Evolutionary conservation across 2,113 vertebrate genomes (phyloP).

Genomic region (Lethenteron reissneri): DNA sequence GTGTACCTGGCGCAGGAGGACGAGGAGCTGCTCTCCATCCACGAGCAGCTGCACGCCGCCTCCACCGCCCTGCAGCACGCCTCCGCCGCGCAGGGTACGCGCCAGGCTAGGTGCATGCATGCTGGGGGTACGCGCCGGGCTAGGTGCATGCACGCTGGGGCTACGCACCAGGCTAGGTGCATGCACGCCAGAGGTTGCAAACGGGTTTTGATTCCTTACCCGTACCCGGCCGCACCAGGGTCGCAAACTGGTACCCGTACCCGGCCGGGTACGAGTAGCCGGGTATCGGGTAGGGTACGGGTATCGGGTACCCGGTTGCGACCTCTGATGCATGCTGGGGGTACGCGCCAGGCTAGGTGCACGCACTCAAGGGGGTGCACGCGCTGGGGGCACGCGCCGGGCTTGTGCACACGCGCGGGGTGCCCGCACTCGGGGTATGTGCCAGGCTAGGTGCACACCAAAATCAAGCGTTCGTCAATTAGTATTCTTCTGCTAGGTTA

Average conservation of each 20-base stretch:
- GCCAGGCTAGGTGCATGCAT: rapidly evolving
- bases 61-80: slow-evolving; percentile 60
- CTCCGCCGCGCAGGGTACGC: slow-evolving; percentile 71
- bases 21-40: slow-evolving; percentile 74
- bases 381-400: not conserved
- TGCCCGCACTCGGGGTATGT: not conserved
- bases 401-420: not conserved
- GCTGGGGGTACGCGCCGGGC: not conserved
- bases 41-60: slow-evolving; percentile 62
- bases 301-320: too few species aligned
- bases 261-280: too few species aligned
- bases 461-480: not conserved
- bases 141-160: not conserved
- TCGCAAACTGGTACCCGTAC: too few species aligned
- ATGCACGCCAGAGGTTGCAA: too few species aligned
- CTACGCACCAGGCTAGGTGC: not conserved
- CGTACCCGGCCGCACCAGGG: too few species aligned
- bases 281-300: too few species aligned
- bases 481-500: not conserved
- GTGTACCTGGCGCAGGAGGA: slow-evolving; percentile 94
- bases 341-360: not conserved
- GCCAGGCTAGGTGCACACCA: not conserved
- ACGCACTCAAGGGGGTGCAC: not conserved
- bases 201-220: too few species aligned
- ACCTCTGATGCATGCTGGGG: not conserved